Evolutionary conservation across 2,888 invertebrate genomes (phyloP).

Genomic region (Tuberolachnus salignus): DNA sequence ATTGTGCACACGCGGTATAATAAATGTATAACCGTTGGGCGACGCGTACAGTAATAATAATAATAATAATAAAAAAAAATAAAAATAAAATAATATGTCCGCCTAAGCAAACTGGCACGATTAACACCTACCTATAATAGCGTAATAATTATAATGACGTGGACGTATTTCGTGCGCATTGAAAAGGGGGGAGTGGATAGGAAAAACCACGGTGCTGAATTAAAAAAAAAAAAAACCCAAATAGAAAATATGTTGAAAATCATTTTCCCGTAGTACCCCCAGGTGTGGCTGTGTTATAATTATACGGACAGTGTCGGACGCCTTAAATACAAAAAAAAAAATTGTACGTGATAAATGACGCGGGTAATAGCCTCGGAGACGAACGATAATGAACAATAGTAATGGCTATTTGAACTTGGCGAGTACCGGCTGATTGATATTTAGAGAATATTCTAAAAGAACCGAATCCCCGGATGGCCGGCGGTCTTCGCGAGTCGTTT

Average conservation of each 20-base stretch:
- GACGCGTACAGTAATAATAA: no score
- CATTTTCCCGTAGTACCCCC: constrained; percentile 16
- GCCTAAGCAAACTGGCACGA: no score
- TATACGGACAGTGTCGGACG: constrained; percentile 20
- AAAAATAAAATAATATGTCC: no score
- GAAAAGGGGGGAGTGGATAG: no score
- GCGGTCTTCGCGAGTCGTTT: no score
- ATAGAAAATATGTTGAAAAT: background rate
- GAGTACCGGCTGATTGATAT: background rate
- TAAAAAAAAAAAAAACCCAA: background rate
- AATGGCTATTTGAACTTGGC: constrained; percentile 8
- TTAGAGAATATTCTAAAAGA: no score
- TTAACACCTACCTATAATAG: background rate
- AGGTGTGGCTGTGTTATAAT: background rate
- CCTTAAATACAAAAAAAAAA: background rate
- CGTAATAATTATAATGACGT: background rate
- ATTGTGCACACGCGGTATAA: background rate
- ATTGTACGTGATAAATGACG: constrained; percentile 12
- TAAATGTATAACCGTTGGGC: no score
- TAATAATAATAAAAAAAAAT: no score
- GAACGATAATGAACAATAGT: background rate
- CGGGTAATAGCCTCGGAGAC: constrained; percentile 4
- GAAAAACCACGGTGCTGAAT: background rate
- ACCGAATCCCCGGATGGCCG: no score
- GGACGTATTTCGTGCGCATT: constrained; percentile 8